Percentiles rank a stretch among this genome's conserved stretches.
Conservation (phyloP, 2,888 invertebrate genomes). For the Tinea semifulvella region DNA sequence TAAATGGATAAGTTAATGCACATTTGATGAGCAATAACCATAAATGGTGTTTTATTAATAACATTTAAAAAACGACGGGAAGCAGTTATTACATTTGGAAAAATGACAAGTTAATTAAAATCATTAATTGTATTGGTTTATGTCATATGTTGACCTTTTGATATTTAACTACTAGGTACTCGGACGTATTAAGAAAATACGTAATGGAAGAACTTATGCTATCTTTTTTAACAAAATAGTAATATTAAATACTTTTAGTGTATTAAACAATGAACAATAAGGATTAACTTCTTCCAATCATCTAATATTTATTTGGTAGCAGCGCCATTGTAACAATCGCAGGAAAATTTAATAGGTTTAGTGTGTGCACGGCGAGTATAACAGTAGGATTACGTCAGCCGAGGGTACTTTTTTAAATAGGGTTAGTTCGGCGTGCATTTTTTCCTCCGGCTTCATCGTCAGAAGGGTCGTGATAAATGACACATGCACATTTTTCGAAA, state of each 20-base stretch:
- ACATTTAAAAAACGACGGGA: not conserved
- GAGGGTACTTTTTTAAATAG: slow-evolving; percentile 64
- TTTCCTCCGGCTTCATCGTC: slow-evolving; percentile 15
- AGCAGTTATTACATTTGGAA: not conserved
- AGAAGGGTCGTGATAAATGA: slow-evolving; percentile 65
- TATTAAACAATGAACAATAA: slow-evolving; percentile 23
- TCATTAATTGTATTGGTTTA: no score
- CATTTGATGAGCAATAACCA: slow-evolving; percentile 7
- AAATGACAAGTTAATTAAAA: not conserved
- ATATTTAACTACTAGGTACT: no score
- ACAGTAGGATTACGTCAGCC: slow-evolving; percentile 45
- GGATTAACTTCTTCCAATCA: slow-evolving; percentile 45
- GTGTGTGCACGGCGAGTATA: slow-evolving; percentile 48
- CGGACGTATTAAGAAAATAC: no score
- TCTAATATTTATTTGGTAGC: slow-evolving; percentile 59
- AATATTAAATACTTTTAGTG: slow-evolving; percentile 2
- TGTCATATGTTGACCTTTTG: no score
- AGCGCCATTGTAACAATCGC: slow-evolving; percentile 55
- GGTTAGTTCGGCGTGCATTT: slow-evolving; percentile 24
- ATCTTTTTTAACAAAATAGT: no score
- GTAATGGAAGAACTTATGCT: no score
- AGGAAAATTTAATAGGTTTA: slow-evolving; percentile 63
- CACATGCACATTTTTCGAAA: slow-evolving; percentile 69
- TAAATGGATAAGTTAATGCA: slow-evolving; percentile 11
- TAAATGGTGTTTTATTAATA: slow-evolving; percentile 5